These are phyloP conservation scores for Lethrus apterus DNA, from an alignment of 1,140 invertebrate genomes.

Conservation along the genomic window DNA sequence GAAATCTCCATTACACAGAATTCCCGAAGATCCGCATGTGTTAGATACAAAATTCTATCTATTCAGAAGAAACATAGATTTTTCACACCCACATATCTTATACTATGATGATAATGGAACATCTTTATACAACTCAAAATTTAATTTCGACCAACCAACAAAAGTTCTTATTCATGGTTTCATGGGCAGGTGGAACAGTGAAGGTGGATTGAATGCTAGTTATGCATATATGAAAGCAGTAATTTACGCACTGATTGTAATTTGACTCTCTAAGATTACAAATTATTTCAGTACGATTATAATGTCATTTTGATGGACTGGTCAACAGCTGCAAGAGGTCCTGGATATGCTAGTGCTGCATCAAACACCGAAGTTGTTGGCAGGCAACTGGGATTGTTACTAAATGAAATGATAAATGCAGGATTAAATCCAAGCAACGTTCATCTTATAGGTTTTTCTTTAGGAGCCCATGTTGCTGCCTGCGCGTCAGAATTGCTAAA, in stretches of 20 bases:
- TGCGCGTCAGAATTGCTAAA: constrained; percentile 60
- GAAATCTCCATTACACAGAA: constrained; percentile 35
- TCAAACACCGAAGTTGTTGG: constrained; percentile 58
- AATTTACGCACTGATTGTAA: constrained; percentile 20
- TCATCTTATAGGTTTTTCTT: constrained; percentile 70
- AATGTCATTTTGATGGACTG: constrained; percentile 64
- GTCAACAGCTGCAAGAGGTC: constrained; percentile 51
- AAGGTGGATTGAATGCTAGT: constrained; percentile 26
- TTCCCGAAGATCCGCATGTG: constrained; percentile 34
- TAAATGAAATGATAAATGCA: constrained; percentile 47
- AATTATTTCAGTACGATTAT: constrained; percentile 42
- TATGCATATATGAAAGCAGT: constrained; percentile 38
- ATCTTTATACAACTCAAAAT: constrained; percentile 46
- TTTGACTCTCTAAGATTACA: constrained; percentile 26
- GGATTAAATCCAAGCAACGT: constrained; percentile 45
- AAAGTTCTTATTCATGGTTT: constrained; percentile 56
- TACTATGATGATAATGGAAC: constrained; percentile 43
- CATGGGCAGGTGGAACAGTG: constrained; percentile 37
- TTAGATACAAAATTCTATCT: constrained; percentile 51
- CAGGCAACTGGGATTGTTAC: constrained; percentile 50
- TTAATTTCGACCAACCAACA: constrained; percentile 43
- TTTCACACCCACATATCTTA: constrained; percentile 33
- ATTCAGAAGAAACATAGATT: constrained; percentile 42
- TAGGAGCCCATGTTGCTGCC: constrained; percentile 70
- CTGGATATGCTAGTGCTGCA: constrained; percentile 58